phyloP scores from a whole-genome alignment of 2,113 vertebrate genomes.

The Cyanocitta stelleri region DNA sequence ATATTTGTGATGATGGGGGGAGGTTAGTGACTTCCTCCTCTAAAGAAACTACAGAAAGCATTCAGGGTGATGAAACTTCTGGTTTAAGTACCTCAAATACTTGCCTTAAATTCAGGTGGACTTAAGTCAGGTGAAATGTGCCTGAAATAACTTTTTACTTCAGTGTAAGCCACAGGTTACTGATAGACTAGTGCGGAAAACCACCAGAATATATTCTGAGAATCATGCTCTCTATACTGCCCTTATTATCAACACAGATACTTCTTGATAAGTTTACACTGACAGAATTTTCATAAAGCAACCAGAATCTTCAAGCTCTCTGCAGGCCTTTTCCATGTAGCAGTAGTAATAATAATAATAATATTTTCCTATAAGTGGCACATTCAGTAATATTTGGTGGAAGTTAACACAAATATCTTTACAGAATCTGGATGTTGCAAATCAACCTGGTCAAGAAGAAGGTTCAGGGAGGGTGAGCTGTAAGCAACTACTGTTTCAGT shows the following conservation, averaged over 20 bases:
- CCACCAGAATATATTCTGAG: neutral
- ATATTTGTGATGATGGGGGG: neutral
- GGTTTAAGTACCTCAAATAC: neutral
- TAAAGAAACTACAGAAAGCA: neutral
- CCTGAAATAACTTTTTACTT: neutral
- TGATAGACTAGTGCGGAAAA: neutral
- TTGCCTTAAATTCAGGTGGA: neutral
- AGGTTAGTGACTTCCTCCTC: neutral
- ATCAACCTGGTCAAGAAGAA: neutral
- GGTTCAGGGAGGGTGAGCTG: neutral
- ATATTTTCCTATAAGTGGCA: neutral
- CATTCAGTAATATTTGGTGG: neutral
- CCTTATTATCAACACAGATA: neutral
- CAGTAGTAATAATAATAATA: neutral
- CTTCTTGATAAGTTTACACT: neutral
- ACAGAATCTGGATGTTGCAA: neutral
- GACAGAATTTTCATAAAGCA: neutral
- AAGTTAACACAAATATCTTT: neutral
- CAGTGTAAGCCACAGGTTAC: neutral
- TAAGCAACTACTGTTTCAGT: neutral
- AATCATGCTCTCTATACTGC: neutral
- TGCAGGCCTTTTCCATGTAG: neutral
- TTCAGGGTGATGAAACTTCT: neutral
- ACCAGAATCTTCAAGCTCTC: neutral
- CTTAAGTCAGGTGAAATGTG: neutral